These are phyloP conservation scores for Strigamia crassipes DNA, from an alignment of 2,888 invertebrate species.

Conservation along the genomic window DNA sequence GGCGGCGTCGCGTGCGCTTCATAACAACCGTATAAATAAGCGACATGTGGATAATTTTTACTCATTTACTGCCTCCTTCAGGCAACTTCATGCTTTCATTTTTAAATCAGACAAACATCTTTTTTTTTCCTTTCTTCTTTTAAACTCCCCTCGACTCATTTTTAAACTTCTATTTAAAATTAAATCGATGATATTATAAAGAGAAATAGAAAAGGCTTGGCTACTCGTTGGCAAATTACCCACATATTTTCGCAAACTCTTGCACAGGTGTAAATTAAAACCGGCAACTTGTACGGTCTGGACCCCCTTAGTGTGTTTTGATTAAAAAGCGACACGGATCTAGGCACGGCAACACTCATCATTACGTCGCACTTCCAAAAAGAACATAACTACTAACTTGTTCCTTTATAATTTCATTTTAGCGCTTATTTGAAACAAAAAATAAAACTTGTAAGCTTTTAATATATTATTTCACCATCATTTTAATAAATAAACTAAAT, in stretches of 20 bases:
- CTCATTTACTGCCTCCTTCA: slow-evolving; percentile 13
- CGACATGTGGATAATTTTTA: background rate
- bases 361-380: background rate
- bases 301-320: slow-evolving; percentile 10
- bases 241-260: background rate
- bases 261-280: background rate
- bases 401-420: background rate
- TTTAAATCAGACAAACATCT: background rate
- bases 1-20: background rate
- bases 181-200: background rate
- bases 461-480: too few species aligned
- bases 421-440: background rate
- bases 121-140: background rate
- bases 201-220: background rate
- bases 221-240: background rate
- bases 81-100: slow-evolving; percentile 13
- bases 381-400: background rate
- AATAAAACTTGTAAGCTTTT: too few species aligned
- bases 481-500: too few species aligned
- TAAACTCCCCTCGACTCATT: too few species aligned
- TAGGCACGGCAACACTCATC: background rate
- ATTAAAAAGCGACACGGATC: slow-evolving; percentile 10
- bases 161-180: background rate
- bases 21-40: slow-evolving; percentile 26
- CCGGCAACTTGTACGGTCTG: background rate